Base-by-base conservation (phyloP, 2,888 invertebrate species). In the Drosophila kambysellisi region DNA sequence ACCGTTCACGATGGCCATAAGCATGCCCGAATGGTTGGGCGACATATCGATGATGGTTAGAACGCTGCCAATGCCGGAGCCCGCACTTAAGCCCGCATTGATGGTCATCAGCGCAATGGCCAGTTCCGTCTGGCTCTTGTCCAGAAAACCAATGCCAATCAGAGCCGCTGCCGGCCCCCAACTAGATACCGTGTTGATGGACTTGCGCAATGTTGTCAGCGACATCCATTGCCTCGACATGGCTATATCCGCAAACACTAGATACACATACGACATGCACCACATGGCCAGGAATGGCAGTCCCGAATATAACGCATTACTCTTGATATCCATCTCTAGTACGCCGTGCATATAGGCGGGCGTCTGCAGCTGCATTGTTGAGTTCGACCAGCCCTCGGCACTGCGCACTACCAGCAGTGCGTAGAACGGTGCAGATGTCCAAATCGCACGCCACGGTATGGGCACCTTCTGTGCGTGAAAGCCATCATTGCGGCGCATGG, bases 311-410 rank as follows among this genome's bases (percentile, higher is more conserved):
- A 92, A 35, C 0, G 94, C 94, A 74, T 94, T 94, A 92, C 93
- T 89, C 91, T 94, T 94, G 15, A 96, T 95, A 57, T 96, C 93
- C 77, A 95, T 95, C 50, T 94, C 93, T 0, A 96, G 92, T 0
- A 95, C 94, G 59, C 94, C 93, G 60, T 94, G 94, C 94, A 96
- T 94, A 85, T 96, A 96, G 0, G 94, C 94, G 0, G 96, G 96
- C 78, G 95, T 95, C 89, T 96, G 95, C 0, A 95, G 95, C 76
- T 96, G 93, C 37, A 96, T 92, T 0, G 95, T 96, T 94, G 95
- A 95, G 89, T 95, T 96, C 4, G 96, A 96, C 96, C 96, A 96
- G 81, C 95, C 95, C 81, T 95, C 95, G 0, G 95, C 94, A 66
- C 94, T 93, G 87, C 95, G 95, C 0, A 94, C 0, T 0, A 95